Evolutionary conservation across 2,797 vertebrate species (phyloP).

Genomic region (Sebastes kiyomatsui): DNA sequence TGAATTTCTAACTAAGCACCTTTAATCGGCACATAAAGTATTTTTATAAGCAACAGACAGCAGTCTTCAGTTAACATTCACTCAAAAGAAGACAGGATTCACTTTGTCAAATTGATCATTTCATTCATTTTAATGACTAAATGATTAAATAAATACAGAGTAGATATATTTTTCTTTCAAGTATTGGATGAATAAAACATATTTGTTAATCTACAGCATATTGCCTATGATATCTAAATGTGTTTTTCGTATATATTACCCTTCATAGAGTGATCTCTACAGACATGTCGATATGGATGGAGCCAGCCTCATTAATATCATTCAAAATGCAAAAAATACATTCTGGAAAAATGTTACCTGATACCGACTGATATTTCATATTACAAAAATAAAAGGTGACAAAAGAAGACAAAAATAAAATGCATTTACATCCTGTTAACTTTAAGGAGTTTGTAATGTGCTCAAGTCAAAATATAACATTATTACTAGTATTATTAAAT

Average conservation of each 20-base stretch:
- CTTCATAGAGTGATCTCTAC: background rate
- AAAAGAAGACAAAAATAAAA: background rate
- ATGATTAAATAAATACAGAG: slow-evolving; percentile 49
- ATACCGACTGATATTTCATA: background rate
- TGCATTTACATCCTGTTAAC: background rate
- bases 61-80: background rate
- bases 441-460: background rate
- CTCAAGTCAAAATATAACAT: slow-evolving; percentile 17
- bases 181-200: slow-evolving; percentile 52
- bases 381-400: slow-evolving; percentile 8
- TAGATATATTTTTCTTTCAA: slow-evolving; percentile 57
- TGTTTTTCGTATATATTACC: slow-evolving; percentile 29
- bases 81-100: slow-evolving; percentile 22
- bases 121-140: slow-evolving; percentile 46
- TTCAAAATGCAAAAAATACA: slow-evolving; percentile 45
- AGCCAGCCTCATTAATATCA: background rate
- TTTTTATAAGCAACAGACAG: background rate
- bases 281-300: slow-evolving; percentile 7
- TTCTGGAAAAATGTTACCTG: slow-evolving; percentile 37
- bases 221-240: slow-evolving; percentile 30
- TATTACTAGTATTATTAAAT: background rate
- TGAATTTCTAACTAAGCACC: background rate
- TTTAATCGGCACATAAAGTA: background rate
- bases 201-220: slow-evolving; percentile 43
- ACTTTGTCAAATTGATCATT: slow-evolving; percentile 30